Conservation (phyloP, 2,888 invertebrate genomes). For the Tipula confusa region DNA sequence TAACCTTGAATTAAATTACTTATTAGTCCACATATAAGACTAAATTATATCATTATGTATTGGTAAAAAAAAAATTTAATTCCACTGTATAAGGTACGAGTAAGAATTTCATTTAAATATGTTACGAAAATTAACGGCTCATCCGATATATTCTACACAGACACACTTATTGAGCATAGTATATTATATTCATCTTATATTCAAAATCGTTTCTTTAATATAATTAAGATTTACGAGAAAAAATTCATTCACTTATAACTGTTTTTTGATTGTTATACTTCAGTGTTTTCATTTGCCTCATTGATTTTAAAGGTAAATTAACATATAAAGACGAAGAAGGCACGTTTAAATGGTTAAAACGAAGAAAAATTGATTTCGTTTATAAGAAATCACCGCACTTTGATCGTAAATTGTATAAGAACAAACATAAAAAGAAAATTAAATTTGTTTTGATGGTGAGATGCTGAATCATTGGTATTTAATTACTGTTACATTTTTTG, state of each 20-base stretch:
- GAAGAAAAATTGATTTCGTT: neutral
- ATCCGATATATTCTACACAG: neutral
- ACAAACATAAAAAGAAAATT: neutral
- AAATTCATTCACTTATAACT: neutral
- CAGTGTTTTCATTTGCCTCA: neutral
- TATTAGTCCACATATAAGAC: no score
- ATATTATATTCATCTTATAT: neutral
- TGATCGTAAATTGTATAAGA: neutral
- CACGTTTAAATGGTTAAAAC: no score
- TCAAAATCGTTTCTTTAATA: neutral
- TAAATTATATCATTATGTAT: no score
- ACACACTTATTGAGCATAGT: neutral
- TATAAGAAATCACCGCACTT: neutral
- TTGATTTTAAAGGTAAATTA: neutral
- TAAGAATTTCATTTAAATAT: neutral
- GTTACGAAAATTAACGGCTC: neutral
- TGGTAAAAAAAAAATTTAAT: no score
- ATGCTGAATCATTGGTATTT: neutral
- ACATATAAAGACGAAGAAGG: constrained; percentile 4
- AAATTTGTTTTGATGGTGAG: neutral
- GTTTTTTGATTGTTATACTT: constrained; percentile 8
- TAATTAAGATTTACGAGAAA: neutral
- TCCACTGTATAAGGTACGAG: neutral
- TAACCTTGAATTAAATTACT: no score
- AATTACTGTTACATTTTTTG: constrained; percentile 8